Conservation (phyloP, 2,113 vertebrate species). For the Callorhinus ursinus region DNA sequence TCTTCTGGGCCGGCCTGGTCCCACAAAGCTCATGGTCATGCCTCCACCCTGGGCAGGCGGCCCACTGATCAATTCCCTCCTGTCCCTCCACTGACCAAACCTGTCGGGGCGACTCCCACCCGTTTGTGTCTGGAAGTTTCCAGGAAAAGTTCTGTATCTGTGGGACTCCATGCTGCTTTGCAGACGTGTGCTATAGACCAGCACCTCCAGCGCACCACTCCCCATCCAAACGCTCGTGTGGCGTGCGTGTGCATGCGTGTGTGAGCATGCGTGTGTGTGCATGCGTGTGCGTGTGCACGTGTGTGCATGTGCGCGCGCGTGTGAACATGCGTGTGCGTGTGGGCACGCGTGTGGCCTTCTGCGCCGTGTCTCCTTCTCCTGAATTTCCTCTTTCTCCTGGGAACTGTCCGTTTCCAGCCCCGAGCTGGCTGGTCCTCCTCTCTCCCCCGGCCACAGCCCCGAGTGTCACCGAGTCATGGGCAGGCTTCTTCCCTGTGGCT, state of each 20-base stretch:
- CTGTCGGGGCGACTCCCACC: not conserved
- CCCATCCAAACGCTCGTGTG: rapidly evolving
- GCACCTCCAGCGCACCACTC: rapidly evolving
- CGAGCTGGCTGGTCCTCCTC: not conserved
- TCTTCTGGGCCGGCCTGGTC: not conserved
- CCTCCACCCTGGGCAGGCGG: not conserved
- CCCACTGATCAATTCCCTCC: not conserved
- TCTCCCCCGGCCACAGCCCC: not conserved
- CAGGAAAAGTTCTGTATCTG: not conserved
- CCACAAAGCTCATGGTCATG: rapidly evolving
- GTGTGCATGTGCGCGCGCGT: no score
- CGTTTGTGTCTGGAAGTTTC: rapidly evolving
- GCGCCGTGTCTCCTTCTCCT: no score
- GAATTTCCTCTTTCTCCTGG: not conserved
- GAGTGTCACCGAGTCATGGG: rapidly evolving
- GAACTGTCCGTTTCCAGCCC: not conserved
- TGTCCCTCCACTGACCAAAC: not conserved
- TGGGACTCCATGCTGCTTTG: not conserved
- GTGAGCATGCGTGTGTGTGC: not conserved
- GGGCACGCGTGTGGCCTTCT: not conserved
- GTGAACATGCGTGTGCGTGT: not conserved
- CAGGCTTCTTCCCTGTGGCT: rapidly evolving
- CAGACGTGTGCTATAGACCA: not conserved
- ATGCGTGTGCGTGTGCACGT: no score
- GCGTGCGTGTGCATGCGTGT: no score